Percentiles rank a stretch among this genome's conserved stretches.
These are phyloP conservation scores for Helicoverpa zea DNA, from an alignment of 1,140 invertebrate species.

Conservation along the genomic window DNA sequence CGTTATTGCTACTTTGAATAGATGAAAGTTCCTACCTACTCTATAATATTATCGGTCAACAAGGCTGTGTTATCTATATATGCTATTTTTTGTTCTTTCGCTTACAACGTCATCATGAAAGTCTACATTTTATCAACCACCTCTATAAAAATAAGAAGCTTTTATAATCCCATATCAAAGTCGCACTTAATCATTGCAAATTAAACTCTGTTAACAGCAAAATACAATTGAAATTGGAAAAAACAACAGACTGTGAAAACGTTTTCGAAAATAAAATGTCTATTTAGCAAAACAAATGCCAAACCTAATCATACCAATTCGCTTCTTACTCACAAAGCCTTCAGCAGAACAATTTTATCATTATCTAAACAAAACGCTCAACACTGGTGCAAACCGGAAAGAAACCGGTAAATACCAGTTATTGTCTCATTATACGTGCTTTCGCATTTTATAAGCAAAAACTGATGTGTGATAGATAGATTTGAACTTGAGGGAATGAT, in stretches of 20 bases:
- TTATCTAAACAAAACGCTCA: conserved; percentile 35
- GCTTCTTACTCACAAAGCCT: conserved; percentile 32
- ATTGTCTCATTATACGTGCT: conserved; percentile 44
- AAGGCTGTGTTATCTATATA: too few relatives aligned
- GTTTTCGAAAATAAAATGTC: background rate
- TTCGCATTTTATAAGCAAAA: conserved; percentile 46
- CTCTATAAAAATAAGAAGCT: too few relatives aligned
- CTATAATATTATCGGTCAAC: too few relatives aligned
- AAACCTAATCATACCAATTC: conserved; percentile 30
- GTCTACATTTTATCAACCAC: too few relatives aligned
- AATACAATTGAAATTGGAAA: background rate
- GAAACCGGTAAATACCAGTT: conserved; percentile 43
- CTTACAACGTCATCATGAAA: too few relatives aligned
- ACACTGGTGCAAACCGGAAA: background rate
- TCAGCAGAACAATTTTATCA: conserved; percentile 29
- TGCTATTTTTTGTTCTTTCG: too few relatives aligned
- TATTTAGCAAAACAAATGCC: background rate
- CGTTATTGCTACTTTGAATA: background rate
- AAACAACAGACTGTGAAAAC: background rate
- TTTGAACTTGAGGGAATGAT: conserved; percentile 42
- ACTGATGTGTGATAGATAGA: conserved; percentile 42
- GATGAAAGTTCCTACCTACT: too few relatives aligned
- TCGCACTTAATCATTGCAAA: too few relatives aligned
- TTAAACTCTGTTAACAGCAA: too few relatives aligned
- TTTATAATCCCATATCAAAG: too few relatives aligned